Conservation (phyloP, 2,888 invertebrate genomes). For the Calameuta idolon region DNA sequence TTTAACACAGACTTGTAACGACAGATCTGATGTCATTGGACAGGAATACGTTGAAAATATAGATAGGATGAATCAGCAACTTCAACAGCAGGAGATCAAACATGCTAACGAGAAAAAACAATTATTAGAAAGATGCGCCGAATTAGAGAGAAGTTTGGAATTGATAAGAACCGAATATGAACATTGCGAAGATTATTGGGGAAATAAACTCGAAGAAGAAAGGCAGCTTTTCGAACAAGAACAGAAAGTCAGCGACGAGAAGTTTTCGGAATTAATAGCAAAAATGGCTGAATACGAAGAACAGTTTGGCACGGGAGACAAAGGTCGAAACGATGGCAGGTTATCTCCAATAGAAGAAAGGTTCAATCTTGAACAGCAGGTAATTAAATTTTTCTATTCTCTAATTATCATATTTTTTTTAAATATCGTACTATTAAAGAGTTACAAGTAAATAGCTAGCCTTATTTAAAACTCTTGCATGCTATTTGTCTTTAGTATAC, state of each 20-base stretch:
- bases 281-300: constrained; percentile 87
- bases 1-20: constrained; percentile 14
- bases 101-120: constrained; percentile 61
- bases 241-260: constrained; percentile 81
- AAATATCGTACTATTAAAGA: not conserved
- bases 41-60: constrained; percentile 22
- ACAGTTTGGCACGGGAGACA: constrained; percentile 72
- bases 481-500: constrained; percentile 69
- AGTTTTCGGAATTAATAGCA: constrained; percentile 78
- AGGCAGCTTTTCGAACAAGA: constrained; percentile 80
- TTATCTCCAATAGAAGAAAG: constrained; percentile 85
- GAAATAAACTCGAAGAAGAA: constrained; percentile 82
- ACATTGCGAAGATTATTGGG: constrained; percentile 90
- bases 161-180: constrained; percentile 83
- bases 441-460: not conserved
- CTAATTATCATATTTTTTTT: not conserved
- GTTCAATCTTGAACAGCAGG: constrained; percentile 75
- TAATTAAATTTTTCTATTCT: constrained; percentile 23
- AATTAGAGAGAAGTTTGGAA: constrained; percentile 81
- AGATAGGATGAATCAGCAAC: constrained; percentile 19
- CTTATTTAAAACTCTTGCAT: not conserved
- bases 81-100: constrained; percentile 64
- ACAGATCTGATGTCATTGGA: constrained; percentile 13
- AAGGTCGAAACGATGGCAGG: constrained; percentile 66
- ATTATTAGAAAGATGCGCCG: constrained; percentile 71